Conservation (phyloP, 37 sponge, comb jelly and placozoan genomes). For the Crambe crambe region DNA sequence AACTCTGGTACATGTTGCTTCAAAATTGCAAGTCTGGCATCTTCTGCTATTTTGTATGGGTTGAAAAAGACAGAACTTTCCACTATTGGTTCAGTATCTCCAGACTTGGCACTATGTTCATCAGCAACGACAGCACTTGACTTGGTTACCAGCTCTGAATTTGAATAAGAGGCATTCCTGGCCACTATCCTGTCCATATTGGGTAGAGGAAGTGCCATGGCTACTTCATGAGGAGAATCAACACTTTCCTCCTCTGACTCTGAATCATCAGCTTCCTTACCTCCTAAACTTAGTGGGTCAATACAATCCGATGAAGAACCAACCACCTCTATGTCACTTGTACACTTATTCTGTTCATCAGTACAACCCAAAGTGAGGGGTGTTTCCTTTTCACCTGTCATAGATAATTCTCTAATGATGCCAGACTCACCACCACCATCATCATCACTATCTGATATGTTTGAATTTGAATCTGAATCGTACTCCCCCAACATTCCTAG, state of each 20-base stretch:
- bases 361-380: neutral
- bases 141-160: neutral
- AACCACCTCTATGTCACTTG: neutral
- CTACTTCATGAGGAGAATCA: neutral
- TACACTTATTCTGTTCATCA: neutral
- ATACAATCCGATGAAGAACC: neutral
- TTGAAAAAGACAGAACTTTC: conserved; percentile 52
- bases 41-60: conserved; percentile 58
- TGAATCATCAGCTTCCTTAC: neutral
- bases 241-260: neutral
- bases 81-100: neutral
- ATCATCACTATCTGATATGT: conserved; percentile 9
- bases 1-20: conserved; percentile 48
- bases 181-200: conserved; percentile 28
- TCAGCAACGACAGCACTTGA: too few relatives aligned
- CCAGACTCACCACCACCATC: neutral
- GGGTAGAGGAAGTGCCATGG: conserved; percentile 45
- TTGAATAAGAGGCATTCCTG: neutral
- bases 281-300: conserved; percentile 9
- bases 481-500: conserved; percentile 47
- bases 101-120: neutral
- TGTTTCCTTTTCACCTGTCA: neutral
- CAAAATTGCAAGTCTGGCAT: conserved; percentile 44
- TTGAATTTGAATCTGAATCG: conserved; percentile 30
- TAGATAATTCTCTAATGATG: neutral